Percentiles rank a stretch among this genome's conserved stretches.
Evolutionary conservation across 2,797 vertebrate species (phyloP).

Genomic region (Oryzias sinensis): DNA sequence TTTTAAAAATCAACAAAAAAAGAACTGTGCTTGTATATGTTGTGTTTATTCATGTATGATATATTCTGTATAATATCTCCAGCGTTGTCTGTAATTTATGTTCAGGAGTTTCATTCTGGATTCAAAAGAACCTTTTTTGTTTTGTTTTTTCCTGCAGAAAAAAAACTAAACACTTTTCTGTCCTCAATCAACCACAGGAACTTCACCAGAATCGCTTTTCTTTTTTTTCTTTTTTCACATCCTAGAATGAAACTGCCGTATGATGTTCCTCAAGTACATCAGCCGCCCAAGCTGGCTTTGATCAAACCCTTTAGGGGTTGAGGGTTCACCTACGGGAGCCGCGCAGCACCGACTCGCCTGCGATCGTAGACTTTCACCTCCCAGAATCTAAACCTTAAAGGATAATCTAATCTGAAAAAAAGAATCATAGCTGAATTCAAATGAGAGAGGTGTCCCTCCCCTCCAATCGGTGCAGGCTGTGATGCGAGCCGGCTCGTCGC

Average conservation of each 20-base stretch:
- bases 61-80: slow-evolving; percentile 42
- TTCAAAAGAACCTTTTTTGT: background rate
- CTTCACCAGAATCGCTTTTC: slow-evolving; percentile 9
- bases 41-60: slow-evolving; percentile 50
- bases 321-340: too few species aligned
- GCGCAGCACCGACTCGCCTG: too few species aligned
- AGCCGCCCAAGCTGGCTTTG: slow-evolving; percentile 15
- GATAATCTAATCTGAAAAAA: too few species aligned
- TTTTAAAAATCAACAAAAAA: background rate
- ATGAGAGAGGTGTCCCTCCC: too few species aligned
- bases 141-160: slow-evolving; percentile 14
- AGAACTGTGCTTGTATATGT: slow-evolving; percentile 60
- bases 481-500: too few species aligned
- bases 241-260: slow-evolving; percentile 28
- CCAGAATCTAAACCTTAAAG: too few species aligned
- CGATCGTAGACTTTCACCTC: too few species aligned
- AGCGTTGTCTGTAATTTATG: slow-evolving; percentile 43
- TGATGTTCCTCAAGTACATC: slow-evolving; percentile 32
- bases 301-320: background rate
- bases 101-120: slow-evolving; percentile 30
- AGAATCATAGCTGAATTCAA: too few species aligned
- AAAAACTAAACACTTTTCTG: slow-evolving; percentile 7
- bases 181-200: background rate
- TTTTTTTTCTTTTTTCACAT: slow-evolving; percentile 14
- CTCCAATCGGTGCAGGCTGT: too few species aligned